Conservation (phyloP, 1,140 invertebrate genomes). For the Hetaerina americana region DNA sequence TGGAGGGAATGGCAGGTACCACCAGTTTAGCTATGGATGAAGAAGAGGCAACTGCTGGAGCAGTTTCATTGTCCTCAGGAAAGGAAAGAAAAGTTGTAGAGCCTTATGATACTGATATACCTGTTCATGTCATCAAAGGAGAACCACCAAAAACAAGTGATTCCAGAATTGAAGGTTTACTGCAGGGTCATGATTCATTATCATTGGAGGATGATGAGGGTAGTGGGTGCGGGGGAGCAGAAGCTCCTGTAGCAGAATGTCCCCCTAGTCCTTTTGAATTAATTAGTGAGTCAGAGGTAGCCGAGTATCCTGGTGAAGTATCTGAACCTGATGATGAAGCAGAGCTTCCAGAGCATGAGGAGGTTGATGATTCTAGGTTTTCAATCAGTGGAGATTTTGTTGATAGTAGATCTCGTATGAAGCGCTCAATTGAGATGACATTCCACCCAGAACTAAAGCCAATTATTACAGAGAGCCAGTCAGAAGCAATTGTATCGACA, state of each 20-base stretch:
- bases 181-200: constrained; percentile 22
- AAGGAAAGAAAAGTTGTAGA: constrained; percentile 27
- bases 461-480: constrained; percentile 22
- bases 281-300: constrained; percentile 26
- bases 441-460: constrained; percentile 55
- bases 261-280: constrained; percentile 29
- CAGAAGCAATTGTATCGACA: constrained; percentile 12
- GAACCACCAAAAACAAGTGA: constrained; percentile 17
- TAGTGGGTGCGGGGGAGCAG: constrained; percentile 1
- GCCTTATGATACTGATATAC: constrained; percentile 38
- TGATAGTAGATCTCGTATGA: constrained; percentile 41
- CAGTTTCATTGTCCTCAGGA: not conserved
- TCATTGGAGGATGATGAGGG: constrained; percentile 19
- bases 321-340: constrained; percentile 24
- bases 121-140: constrained; percentile 26
- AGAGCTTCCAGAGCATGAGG: not conserved
- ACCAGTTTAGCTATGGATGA: constrained; percentile 24
- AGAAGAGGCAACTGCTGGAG: constrained; percentile 20
- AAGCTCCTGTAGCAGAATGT: not conserved
- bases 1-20: constrained; percentile 20
- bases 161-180: constrained; percentile 16
- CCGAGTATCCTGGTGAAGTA: constrained; percentile 22
- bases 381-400: constrained; percentile 14
- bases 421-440: constrained; percentile 78
- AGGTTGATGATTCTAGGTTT: not conserved